Conservation (phyloP, 2,888 invertebrate genomes). For the Cartodere bifasciata region DNA sequence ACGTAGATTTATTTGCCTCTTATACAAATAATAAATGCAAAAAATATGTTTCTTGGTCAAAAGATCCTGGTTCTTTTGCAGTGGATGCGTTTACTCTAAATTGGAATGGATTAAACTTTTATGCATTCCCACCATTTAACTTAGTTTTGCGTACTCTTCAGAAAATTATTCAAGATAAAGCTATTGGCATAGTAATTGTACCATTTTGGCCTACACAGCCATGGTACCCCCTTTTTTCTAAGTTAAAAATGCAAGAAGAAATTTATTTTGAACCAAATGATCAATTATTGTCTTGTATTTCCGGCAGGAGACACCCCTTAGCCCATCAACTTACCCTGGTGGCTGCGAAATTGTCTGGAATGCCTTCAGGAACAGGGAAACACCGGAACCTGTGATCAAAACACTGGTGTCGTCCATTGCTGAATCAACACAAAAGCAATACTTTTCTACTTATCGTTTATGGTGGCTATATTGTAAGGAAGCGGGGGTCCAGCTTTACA, state of each 20-base stretch:
- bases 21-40: conserved; percentile 10
- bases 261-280: conserved; percentile 4
- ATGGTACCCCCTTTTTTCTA: conserved; percentile 7
- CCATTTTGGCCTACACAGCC: conserved; percentile 7
- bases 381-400: conserved; percentile 8
- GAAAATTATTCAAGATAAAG: conserved; percentile 6
- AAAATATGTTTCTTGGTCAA: conserved; percentile 8
- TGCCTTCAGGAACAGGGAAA: conserved; percentile 4
- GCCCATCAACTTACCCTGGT: conserved; percentile 6
- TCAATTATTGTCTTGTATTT: conserved; percentile 3
- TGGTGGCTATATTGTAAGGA: conserved; percentile 10
- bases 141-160: conserved; percentile 4
- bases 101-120: conserved; percentile 6
- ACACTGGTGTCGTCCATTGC: conserved; percentile 8
- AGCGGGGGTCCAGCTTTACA: conserved; percentile 2
- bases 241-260: conserved; percentile 3
- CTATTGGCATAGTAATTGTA: conserved; percentile 6
- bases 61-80: conserved; percentile 8
- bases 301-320: conserved; percentile 2
- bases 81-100: conserved; percentile 11
- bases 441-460: conserved; percentile 3
- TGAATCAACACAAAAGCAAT: conserved; percentile 8
- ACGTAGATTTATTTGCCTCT: conserved; percentile 8
- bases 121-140: conserved; percentile 7
- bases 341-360: conserved; percentile 5